Evolutionary conservation across 2,888 invertebrate species (phyloP), one percentile per base, ranked within the genome.

Genomic region (Adelognathus sp.): DNA sequence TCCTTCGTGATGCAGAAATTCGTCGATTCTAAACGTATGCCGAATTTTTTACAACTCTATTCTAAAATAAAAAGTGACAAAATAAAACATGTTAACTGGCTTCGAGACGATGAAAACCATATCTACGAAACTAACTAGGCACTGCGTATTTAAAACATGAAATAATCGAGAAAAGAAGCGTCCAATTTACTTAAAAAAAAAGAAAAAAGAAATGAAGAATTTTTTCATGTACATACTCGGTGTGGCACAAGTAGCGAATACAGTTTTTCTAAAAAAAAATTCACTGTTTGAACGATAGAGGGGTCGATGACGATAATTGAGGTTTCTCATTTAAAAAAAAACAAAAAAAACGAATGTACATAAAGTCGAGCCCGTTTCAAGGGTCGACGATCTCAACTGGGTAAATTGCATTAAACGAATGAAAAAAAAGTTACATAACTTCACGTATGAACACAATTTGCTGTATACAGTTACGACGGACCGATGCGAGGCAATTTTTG

Each of bases 81-180:
- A 31, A 24, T 61, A 14, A 33, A 76, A 36, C 31, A 64, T 81
- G 76, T 78, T 81, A 11, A 83, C 82, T 81, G 74, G 79, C 80
- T 85, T 83, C 81, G 79, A 75, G 41, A 73, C 50, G 66, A 80
- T 75, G 78, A 81, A 76, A 87, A 89, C 83, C 89, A 89, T 89
- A 89, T 89, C 89, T 86, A 87, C 85, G 82, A 86, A n/a, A 85
- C 82, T 85, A 84, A 80, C 81, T 84, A 84, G 80, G 81, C 83
- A 83, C 81, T 81, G 85, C 84, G 77, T 79, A 77, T 83, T 85
- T 79, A 81, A 80, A 80, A 72, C 64, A 44, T 66, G 78, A 85
- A 81, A 80, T 81, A 69, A 77, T 82, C 69, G 61, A 83, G 83
- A 84, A 80, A 82, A 86, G 84, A 84, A 82, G 82, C 83, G 75